A percentile compares a stretch with the other conserved stretches of the same genome.
These are phyloP conservation scores for Mimas tiliae DNA, from an alignment of 2,888 invertebrate genomes.

Conservation along the genomic window DNA sequence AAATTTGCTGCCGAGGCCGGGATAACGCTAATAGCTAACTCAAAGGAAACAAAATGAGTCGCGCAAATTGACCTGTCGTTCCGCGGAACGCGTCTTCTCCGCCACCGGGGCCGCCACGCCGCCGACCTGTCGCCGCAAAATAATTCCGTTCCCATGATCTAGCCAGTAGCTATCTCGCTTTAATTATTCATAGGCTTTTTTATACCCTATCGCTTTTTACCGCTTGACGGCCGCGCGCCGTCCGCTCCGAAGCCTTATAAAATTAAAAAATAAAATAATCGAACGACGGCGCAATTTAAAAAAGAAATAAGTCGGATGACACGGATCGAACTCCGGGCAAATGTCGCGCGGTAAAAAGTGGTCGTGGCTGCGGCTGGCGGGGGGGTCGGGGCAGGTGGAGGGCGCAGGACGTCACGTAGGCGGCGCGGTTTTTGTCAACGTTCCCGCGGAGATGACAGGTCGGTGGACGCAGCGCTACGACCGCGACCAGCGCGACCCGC, in stretches of 20 bases:
- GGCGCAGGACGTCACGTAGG: slow-evolving; percentile 82
- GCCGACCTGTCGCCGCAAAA: slow-evolving; percentile 78
- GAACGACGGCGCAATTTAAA: slow-evolving; percentile 80
- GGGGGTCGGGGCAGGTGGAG: slow-evolving; percentile 38
- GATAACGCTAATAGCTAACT: slow-evolving; percentile 59
- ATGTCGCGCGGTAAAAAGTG: slow-evolving; percentile 85
- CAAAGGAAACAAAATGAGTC: slow-evolving; percentile 66
- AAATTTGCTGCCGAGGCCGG: slow-evolving; percentile 52
- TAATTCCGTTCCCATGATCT: slow-evolving; percentile 83
- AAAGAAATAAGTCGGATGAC: slow-evolving; percentile 85
- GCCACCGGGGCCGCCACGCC: slow-evolving; percentile 57
- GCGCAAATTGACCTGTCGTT: slow-evolving; percentile 83
- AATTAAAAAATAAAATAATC: slow-evolving; percentile 81
- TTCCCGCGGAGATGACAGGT: slow-evolving; percentile 84
- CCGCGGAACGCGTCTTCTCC: slow-evolving; percentile 49
- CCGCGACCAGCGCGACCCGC: slow-evolving; percentile 57
- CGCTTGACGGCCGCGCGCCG: slow-evolving; percentile 58
- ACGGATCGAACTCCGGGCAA: slow-evolving; percentile 85
- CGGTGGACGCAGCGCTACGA: slow-evolving; percentile 77
- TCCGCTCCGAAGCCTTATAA: slow-evolving; percentile 76
- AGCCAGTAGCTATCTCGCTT: slow-evolving; percentile 83
- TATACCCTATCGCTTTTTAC: slow-evolving; percentile 80
- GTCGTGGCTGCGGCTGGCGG: slow-evolving; percentile 60
- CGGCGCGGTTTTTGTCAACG: slow-evolving; percentile 84
- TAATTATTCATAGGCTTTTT: slow-evolving; percentile 85